A percentile compares a stretch with the other conserved stretches of the same genome.
Evolutionary conservation across 1,140 invertebrate species (phyloP).

Genomic region (Dendrolimus punctatus): DNA sequence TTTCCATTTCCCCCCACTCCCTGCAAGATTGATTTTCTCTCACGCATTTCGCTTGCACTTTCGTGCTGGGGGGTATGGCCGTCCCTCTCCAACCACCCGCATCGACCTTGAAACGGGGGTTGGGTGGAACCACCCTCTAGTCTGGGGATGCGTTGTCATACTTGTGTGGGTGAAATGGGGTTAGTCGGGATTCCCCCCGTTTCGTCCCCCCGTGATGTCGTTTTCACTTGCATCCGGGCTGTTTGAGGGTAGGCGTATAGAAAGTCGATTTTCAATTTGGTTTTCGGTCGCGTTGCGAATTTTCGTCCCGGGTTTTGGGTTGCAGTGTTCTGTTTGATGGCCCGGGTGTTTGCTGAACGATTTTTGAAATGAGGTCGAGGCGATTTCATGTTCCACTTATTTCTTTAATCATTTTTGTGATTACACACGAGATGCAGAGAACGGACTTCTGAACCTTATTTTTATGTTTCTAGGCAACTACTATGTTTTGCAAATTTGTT

Average conservation of each 20-base stretch:
- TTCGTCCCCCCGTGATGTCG: conserved; percentile 25
- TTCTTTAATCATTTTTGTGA: no score
- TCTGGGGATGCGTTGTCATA: conserved; percentile 31
- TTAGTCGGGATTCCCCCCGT: conserved; percentile 36
- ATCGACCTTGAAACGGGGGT: conserved; percentile 55
- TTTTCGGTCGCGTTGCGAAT: conserved; percentile 6
- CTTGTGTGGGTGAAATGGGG: conserved; percentile 47
- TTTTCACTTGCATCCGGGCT: conserved; percentile 61
- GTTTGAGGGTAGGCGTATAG: conserved; percentile 15
- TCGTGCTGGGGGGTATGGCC: conserved; percentile 31
- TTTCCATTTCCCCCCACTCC: conserved; percentile 44
- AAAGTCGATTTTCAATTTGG: conserved; percentile 37
- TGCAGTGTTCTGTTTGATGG: no score
- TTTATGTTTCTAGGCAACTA: no score
- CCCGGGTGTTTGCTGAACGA: no score
- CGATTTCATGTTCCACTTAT: no score
- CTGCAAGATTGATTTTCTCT: conserved; percentile 68
- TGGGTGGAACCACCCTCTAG: conserved; percentile 12
- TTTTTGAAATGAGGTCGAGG: no score
- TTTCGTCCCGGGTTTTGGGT: no score
- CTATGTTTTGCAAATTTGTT: no score
- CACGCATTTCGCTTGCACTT: conserved; percentile 65
- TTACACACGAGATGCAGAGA: no score
- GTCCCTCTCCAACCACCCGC: conserved; percentile 35
- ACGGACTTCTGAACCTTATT: no score